phyloP scores from a whole-genome alignment of 2,797 vertebrate genomes.

The Loris lydekkerianus region DNA sequence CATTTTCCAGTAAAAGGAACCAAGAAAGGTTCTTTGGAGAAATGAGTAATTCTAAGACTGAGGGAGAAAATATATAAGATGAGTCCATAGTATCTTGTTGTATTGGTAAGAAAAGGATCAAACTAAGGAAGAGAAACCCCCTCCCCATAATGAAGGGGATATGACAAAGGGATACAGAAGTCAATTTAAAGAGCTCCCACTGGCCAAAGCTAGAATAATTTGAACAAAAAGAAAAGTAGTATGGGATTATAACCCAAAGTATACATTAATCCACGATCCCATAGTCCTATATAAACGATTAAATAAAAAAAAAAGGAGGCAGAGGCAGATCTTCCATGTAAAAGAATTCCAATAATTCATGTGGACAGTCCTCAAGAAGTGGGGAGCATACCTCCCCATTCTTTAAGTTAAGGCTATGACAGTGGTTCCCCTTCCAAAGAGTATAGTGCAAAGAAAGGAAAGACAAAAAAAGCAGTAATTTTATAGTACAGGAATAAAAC shows the following conservation, averaged over 20 bases:
- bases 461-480: neutral
- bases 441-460: neutral
- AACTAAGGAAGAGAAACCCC: neutral
- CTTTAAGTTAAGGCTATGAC: neutral
- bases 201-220: constrained; percentile 5
- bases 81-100: neutral
- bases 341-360: constrained; percentile 52
- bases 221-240: neutral
- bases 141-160: neutral
- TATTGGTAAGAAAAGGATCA: neutral
- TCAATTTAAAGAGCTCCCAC: neutral
- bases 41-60: neutral
- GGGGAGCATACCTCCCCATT: neutral
- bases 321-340: constrained; percentile 41
- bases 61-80: constrained; percentile 16
- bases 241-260: constrained; percentile 6
- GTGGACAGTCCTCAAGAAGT: neutral
- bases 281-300: constrained; percentile 6
- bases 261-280: neutral
- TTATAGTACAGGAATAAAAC: neutral
- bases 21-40: constrained; percentile 41
- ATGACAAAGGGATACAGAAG: neutral
- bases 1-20: constrained; percentile 1
- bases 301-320: constrained; percentile 28
- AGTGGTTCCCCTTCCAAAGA: neutral